Evolutionary conservation across 2,797 vertebrate genomes (phyloP).

Genomic region (Chanos chanos): DNA sequence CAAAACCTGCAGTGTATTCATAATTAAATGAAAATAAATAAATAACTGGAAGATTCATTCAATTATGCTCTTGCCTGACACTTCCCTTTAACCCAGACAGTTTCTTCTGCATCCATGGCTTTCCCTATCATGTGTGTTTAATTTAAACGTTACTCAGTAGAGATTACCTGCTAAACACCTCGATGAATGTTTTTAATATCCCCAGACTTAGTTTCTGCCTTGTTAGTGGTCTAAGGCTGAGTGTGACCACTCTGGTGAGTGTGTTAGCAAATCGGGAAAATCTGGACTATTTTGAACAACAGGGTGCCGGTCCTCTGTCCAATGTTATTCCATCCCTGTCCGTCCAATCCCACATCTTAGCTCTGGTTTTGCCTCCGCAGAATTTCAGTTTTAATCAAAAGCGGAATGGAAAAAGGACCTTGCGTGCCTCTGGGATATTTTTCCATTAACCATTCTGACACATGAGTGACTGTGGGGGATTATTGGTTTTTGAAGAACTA

Average conservation of each 20-base stretch:
- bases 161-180: constrained; percentile 42
- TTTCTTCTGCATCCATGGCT: constrained; percentile 21
- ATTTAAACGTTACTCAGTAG: constrained; percentile 26
- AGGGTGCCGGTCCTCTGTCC: constrained; percentile 54
- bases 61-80: constrained; percentile 36
- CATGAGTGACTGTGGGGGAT: constrained; percentile 99
- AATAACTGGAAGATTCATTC: constrained; percentile 36
- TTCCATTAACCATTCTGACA: constrained; percentile 99
- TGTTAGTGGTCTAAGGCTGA: constrained; percentile 38
- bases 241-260: no score
- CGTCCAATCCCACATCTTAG: constrained; percentile 48
- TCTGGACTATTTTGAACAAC: constrained; percentile 54
- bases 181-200: constrained; percentile 54
- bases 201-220: constrained; percentile 50
- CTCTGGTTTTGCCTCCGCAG: constrained; percentile 51
- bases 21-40: constrained; percentile 51
- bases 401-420: constrained; percentile 86
- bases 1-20: constrained; percentile 40
- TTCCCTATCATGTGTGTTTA: constrained; percentile 26
- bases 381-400: constrained; percentile 97
- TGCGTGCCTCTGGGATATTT: constrained; percentile 95
- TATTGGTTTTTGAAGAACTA: constrained; percentile 99
- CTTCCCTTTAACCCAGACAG: constrained; percentile 4
- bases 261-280: constrained; percentile 46
- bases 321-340: constrained; percentile 57